A percentile compares a stretch with the other conserved stretches of the same genome.
Evolutionary conservation across 64 coral and sea anemone species (phyloP).

Genomic region (Platygyra sinensis): DNA sequence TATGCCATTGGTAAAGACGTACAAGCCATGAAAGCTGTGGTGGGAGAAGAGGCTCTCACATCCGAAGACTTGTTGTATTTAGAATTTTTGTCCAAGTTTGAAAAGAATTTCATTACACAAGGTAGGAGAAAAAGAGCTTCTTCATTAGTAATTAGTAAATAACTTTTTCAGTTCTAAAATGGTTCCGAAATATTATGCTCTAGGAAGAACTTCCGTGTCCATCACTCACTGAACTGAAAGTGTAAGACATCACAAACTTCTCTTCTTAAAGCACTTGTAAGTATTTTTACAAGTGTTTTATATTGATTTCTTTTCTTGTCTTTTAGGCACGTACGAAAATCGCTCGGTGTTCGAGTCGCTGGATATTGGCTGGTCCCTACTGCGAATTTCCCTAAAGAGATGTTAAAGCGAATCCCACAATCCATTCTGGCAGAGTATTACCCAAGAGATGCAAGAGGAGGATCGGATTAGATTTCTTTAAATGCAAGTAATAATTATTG

Average conservation of each 20-base stretch:
- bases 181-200: background rate
- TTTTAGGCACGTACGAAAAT: constrained; percentile 95
- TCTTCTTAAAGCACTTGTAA: too few relatives aligned
- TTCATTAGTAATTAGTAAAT: background rate
- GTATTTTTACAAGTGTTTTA: too few relatives aligned
- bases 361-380: constrained; percentile 95
- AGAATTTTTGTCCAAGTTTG: constrained; percentile 97
- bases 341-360: constrained; percentile 95
- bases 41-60: constrained; percentile 97
- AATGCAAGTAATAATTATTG: background rate
- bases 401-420: constrained; percentile 98
- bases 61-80: constrained; percentile 96
- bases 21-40: constrained; percentile 98
- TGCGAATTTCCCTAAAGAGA: constrained; percentile 98
- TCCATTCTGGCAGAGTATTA: constrained; percentile 92
- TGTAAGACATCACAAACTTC: too few relatives aligned
- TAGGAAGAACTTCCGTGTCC: too few relatives aligned
- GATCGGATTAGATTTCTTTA: background rate
- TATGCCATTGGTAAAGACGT: constrained; percentile 99
- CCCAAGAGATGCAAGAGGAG: constrained; percentile 72
- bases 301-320: background rate
- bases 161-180: background rate
- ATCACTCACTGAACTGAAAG: too few relatives aligned
- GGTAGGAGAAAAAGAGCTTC: constrained; percentile 31
- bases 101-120: constrained; percentile 99